Conservation (phyloP, 2,888 invertebrate genomes). For the Tachina fera region DNA sequence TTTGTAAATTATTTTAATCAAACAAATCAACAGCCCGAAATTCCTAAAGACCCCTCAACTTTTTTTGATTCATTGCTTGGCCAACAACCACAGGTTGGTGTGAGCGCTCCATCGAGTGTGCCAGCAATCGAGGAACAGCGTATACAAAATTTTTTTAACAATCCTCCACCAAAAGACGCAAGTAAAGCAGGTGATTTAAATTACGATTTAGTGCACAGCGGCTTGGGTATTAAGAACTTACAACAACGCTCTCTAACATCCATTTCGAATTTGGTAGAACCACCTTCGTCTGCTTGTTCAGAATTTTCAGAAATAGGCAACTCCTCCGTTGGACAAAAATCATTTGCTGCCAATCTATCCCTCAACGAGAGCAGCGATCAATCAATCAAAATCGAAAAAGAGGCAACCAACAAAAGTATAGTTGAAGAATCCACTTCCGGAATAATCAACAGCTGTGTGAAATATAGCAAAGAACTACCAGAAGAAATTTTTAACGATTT, state of each 20-base stretch:
- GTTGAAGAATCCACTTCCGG: constrained; percentile 25
- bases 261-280: constrained; percentile 81
- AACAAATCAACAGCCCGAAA: constrained; percentile 65
- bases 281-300: constrained; percentile 82
- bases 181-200: constrained; percentile 80
- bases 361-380: constrained; percentile 53
- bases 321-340: constrained; percentile 59
- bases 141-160: constrained; percentile 82
- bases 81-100: constrained; percentile 23
- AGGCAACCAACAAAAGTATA: constrained; percentile 2
- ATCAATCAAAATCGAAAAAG: constrained; percentile 37
- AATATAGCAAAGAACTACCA: constrained; percentile 77
- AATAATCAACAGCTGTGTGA: constrained; percentile 55
- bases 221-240: constrained; percentile 75
- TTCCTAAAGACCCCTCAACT: constrained; percentile 71
- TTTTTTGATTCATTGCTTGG: constrained; percentile 77
- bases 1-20: constrained; percentile 75
- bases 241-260: constrained; percentile 80
- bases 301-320: constrained; percentile 80
- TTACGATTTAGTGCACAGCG: constrained; percentile 81
- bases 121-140: constrained; percentile 78
- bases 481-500: constrained; percentile 79
- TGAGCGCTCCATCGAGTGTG: not conserved
- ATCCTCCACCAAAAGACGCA: constrained; percentile 81
- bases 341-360: constrained; percentile 36